These are phyloP conservation scores for Zonotrichia albicollis DNA, from an alignment of 2,797 vertebrate species.

Conservation along the genomic window DNA sequence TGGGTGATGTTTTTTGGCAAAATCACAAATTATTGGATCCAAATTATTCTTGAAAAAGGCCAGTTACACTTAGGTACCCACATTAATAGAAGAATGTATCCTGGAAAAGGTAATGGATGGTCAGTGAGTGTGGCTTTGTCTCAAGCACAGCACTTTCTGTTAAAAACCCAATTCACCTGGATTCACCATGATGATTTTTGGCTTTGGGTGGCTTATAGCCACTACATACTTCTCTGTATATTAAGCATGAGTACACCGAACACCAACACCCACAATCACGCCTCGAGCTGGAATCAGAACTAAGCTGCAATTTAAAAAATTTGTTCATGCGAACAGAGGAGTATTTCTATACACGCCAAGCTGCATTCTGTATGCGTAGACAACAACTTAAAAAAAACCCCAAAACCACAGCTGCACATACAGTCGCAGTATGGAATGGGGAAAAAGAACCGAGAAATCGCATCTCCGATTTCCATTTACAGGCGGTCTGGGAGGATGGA, in stretches of 20 bases:
- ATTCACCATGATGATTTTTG: neutral
- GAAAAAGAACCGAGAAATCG: neutral
- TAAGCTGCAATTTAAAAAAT: neutral
- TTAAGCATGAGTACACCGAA: neutral
- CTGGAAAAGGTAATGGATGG: neutral
- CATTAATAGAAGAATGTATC: neutral
- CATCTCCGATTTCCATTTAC: neutral
- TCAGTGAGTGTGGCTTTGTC: neutral
- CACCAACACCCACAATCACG: neutral
- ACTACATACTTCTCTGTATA: neutral
- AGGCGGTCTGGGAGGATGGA: neutral
- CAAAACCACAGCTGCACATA: neutral
- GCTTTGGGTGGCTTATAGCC: neutral
- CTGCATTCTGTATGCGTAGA: rapidly evolving
- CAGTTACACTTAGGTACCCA: neutral
- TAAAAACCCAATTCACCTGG: neutral
- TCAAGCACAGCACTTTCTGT: neutral
- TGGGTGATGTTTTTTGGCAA: neutral
- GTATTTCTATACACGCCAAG: neutral
- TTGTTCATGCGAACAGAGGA: neutral
- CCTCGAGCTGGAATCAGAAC: neutral
- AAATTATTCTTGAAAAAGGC: neutral
- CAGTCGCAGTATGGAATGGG: neutral
- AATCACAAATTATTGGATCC: neutral
- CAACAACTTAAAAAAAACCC: neutral